phyloP scores from a whole-genome alignment of 2,113 vertebrate species.

The Pteronura brasiliensis region DNA sequence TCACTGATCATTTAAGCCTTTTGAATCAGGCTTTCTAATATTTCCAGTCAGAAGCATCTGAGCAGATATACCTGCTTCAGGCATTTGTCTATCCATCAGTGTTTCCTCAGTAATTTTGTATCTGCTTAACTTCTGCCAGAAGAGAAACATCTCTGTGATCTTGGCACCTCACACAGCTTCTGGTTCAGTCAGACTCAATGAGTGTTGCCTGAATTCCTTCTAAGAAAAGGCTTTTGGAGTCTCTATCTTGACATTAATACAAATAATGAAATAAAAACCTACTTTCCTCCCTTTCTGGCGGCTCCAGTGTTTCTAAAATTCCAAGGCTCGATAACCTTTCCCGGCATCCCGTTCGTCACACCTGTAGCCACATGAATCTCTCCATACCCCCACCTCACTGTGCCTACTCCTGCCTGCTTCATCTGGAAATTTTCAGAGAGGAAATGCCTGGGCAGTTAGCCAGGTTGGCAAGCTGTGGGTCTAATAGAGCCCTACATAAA shows the following conservation, averaged over 20 bases:
- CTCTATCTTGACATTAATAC: neutral
- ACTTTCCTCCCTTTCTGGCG: neutral
- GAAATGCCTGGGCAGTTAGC: neutral
- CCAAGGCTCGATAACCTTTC: neutral
- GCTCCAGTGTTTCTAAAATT: neutral
- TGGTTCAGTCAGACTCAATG: neutral
- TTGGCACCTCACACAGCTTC: neutral
- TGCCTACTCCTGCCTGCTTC: neutral
- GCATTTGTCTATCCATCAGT: neutral
- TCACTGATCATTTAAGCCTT: neutral
- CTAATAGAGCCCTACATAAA: neutral
- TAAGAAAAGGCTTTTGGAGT: neutral
- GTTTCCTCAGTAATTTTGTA: neutral
- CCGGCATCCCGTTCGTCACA: neutral
- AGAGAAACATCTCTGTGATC: neutral
- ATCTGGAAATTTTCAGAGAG: conserved; percentile 7
- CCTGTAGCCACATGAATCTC: neutral
- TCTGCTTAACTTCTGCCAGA: neutral
- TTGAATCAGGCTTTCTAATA: neutral
- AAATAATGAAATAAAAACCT: conserved; percentile 25
- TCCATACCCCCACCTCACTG: neutral
- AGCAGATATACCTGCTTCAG: neutral
- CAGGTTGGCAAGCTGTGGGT: neutral
- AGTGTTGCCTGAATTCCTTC: neutral
- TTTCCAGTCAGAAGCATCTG: neutral